These are phyloP conservation scores for Rhineura floridana DNA, from an alignment of 2,113 vertebrate species.

Conservation along the genomic window DNA sequence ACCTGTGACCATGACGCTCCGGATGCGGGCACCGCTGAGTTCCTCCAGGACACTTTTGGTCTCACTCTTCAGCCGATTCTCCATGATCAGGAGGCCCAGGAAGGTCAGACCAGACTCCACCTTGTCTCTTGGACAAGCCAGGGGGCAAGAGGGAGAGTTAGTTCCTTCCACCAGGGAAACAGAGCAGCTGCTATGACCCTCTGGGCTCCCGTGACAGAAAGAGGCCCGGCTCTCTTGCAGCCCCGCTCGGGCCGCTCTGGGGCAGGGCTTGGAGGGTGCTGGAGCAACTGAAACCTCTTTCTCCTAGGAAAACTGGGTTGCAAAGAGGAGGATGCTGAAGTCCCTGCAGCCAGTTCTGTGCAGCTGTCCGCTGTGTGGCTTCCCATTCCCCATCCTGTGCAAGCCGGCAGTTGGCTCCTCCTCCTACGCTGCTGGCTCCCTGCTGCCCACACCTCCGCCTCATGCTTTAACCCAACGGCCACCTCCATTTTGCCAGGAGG, in stretches of 20 bases:
- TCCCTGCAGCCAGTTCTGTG: too few relatives aligned
- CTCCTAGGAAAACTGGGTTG: not conserved
- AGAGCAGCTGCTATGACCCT: fast-evolving
- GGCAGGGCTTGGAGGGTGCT: not conserved
- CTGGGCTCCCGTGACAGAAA: not conserved
- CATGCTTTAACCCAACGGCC: too few relatives aligned
- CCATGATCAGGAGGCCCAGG: conserved; percentile 76
- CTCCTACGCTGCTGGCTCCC: too few relatives aligned
- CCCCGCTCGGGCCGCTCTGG: not conserved
- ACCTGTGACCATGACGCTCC: conserved; percentile 78
- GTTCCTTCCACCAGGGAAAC: fast-evolving
- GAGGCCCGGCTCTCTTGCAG: too few relatives aligned
- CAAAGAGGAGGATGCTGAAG: too few relatives aligned
- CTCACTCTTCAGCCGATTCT: conserved; percentile 76
- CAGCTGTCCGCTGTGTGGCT: too few relatives aligned
- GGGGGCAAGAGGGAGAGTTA: not conserved
- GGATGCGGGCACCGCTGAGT: conserved; percentile 64
- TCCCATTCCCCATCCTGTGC: too few relatives aligned
- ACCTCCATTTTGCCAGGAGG: too few relatives aligned
- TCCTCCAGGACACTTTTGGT: conserved; percentile 67
- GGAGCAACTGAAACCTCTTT: not conserved
- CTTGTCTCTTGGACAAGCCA: conserved; percentile 58
- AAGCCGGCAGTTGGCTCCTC: too few relatives aligned
- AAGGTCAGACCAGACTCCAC: conserved; percentile 69
- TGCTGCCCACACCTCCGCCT: too few relatives aligned